A percentile compares a stretch with the other conserved stretches of the same genome.
These are phyloP conservation scores for Actinia equina DNA, from an alignment of 64 coral and sea anemone species.

Conservation along the genomic window DNA sequence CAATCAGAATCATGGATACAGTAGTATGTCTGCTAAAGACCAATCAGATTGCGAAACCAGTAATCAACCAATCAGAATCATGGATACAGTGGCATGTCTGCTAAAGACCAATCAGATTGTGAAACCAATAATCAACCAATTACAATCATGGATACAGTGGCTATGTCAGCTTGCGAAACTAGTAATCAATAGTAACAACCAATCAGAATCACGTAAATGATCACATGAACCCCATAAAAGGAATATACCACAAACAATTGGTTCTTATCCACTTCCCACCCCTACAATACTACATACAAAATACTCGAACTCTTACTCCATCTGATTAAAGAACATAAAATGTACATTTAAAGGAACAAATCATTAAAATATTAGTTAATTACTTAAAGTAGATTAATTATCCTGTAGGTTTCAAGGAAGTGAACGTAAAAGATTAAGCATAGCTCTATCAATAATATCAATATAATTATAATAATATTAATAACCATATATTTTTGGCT, in stretches of 20 bases:
- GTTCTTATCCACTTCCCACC: background rate
- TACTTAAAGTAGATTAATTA: background rate
- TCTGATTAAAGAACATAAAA: background rate
- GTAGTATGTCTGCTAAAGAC: no score
- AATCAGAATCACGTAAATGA: background rate
- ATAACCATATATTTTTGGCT: constrained; percentile 6
- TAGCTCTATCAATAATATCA: background rate
- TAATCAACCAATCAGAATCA: no score
- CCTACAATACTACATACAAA: background rate
- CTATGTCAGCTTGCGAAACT: no score
- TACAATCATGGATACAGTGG: background rate
- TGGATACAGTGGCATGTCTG: no score
- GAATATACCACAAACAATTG: background rate
- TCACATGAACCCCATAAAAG: background rate
- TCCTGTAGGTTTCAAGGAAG: constrained; percentile 3
- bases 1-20: no score
- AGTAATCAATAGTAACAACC: no score
- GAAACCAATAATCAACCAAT: background rate
- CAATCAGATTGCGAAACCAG: no score
- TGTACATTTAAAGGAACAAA: background rate
- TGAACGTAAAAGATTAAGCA: background rate
- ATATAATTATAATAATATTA: constrained; percentile 16
- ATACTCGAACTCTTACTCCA: background rate
- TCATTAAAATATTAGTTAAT: constrained; percentile 2
- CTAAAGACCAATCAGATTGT: no score